phyloP scores from a whole-genome alignment of 2,797 vertebrate species.

The Lagodon rhomboides region DNA sequence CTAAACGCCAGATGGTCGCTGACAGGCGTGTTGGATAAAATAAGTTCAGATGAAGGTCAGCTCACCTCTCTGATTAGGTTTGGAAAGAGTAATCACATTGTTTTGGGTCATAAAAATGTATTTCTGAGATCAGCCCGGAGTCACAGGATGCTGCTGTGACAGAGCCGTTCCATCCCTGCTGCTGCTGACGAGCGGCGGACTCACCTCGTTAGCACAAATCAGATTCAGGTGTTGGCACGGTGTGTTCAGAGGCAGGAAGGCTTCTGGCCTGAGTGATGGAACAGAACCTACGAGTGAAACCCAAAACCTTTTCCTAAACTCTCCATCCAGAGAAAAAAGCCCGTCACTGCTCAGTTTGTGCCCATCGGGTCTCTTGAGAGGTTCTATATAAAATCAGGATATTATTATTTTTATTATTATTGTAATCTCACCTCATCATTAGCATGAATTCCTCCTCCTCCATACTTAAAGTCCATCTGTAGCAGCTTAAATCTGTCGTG shows the following conservation, averaged over 20 bases:
- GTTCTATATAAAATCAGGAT: too few species aligned
- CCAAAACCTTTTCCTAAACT: slow-evolving; percentile 21
- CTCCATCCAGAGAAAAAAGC: background rate
- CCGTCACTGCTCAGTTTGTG: background rate
- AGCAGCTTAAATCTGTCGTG: too few species aligned
- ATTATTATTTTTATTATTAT: too few species aligned
- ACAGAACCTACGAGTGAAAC: slow-evolving; percentile 7
- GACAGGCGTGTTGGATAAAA: background rate
- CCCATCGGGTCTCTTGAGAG: too few species aligned
- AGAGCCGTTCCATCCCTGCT: background rate
- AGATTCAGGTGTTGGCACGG: slow-evolving; percentile 21
- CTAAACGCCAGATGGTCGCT: background rate
- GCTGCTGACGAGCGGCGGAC: background rate
- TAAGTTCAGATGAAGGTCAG: background rate
- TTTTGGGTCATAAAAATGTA: background rate
- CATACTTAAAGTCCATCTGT: too few species aligned
- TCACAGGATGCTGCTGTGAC: background rate
- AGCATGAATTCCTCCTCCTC: too few species aligned
- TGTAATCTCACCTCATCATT: too few species aligned
- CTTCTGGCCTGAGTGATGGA: slow-evolving; percentile 1
- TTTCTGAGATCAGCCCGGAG: background rate
- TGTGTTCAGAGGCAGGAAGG: background rate
- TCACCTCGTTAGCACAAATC: slow-evolving; percentile 1
- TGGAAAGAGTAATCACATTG: background rate
- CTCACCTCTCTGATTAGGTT: background rate